These are phyloP conservation scores for Plebejus argus DNA, from an alignment of 2,888 invertebrate species.

Conservation along the genomic window DNA sequence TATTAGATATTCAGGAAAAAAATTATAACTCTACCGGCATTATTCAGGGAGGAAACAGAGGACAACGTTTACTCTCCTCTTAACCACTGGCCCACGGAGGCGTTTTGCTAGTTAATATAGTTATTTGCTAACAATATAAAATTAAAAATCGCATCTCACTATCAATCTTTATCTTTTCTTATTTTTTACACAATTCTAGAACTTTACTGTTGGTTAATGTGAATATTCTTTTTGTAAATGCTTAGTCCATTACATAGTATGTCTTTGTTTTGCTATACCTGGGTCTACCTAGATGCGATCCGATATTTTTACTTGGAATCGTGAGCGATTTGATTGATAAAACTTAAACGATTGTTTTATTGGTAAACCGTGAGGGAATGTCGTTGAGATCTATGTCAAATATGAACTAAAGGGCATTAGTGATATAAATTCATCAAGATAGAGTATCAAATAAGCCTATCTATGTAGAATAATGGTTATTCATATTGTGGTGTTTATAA, in stretches of 20 bases:
- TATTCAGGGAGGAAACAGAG: too few species aligned
- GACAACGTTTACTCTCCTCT: too few species aligned
- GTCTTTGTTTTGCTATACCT: neutral
- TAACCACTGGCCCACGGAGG: too few species aligned
- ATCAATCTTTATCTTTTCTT: too few species aligned
- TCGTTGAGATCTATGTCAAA: slow-evolving; percentile 2
- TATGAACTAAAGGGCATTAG: neutral
- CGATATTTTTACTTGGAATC: neutral
- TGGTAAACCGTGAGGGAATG: neutral
- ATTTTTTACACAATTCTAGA: too few species aligned
- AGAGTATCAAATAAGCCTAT: neutral
- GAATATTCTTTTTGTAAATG: neutral
- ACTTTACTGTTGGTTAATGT: too few species aligned
- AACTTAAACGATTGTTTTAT: slow-evolving; percentile 1
- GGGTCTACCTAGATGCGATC: neutral
- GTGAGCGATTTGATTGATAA: neutral
- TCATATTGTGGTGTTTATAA: neutral
- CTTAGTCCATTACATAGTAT: neutral
- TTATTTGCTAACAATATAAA: too few species aligned
- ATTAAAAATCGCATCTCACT: too few species aligned
- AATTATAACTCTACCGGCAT: too few species aligned
- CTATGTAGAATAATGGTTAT: neutral
- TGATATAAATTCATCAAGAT: neutral
- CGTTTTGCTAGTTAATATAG: too few species aligned
- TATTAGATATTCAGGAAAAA: too few species aligned